phyloP scores from a whole-genome alignment of 2,113 vertebrate species.

The Cyrtonyx montezumae region DNA sequence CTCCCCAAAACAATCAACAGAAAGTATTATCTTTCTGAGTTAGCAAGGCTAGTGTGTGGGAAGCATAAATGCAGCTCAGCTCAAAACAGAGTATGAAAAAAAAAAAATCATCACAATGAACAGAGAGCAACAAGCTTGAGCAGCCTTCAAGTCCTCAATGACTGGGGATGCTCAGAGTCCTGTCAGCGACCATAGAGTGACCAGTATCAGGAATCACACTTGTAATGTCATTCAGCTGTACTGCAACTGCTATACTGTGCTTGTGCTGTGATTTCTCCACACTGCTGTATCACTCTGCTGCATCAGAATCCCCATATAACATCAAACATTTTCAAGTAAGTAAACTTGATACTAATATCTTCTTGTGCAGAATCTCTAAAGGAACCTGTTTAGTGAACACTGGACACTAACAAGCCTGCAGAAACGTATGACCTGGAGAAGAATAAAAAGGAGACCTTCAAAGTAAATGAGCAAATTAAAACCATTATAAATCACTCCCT shows the following conservation, averaged over 20 bases:
- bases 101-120: neutral
- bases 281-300: neutral
- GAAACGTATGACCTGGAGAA: neutral
- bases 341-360: neutral
- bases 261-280: neutral
- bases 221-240: neutral
- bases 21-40: neutral
- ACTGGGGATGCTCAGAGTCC: accelerated
- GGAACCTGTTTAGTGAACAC: accelerated
- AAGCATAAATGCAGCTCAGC: neutral
- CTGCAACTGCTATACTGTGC: accelerated
- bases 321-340: neutral
- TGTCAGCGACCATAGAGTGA: neutral
- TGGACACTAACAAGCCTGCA: neutral
- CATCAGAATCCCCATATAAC: neutral
- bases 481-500: neutral
- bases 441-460: neutral
- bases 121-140: neutral
- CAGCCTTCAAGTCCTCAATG: neutral
- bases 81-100: neutral
- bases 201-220: neutral
- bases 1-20: neutral
- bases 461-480: neutral
- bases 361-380: neutral
- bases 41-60: neutral